Conservation (phyloP, 2,113 vertebrate genomes). For the Tachysurus fulvidraco region DNA sequence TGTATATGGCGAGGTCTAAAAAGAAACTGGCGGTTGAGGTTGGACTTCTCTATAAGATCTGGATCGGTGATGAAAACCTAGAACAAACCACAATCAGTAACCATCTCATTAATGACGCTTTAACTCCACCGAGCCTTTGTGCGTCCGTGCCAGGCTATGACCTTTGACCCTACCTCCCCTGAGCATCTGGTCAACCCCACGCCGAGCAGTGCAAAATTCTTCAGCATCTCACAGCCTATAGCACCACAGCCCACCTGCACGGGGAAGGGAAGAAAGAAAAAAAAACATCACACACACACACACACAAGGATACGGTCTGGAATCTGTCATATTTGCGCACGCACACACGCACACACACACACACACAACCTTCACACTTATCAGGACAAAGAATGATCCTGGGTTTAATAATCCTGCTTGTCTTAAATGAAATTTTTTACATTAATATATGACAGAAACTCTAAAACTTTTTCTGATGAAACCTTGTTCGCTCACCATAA, state of each 20-base stretch:
- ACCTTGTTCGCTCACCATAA: conserved; percentile 91
- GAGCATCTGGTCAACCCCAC: conserved; percentile 79
- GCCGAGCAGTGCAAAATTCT: conserved; percentile 95
- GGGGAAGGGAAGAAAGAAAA: background rate
- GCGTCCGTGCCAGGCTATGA: no score
- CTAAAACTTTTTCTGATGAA: no score
- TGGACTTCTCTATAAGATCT: conserved; percentile 98
- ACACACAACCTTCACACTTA: background rate
- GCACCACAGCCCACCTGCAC: conserved; percentile 93
- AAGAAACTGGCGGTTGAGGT: conserved; percentile 96
- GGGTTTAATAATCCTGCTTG: background rate
- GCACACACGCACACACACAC: background rate
- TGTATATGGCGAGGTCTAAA: conserved; percentile 97
- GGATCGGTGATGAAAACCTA: conserved; percentile 96
- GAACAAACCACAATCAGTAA: background rate
- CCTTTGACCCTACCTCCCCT: conserved; percentile 66
- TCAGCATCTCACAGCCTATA: conserved; percentile 99
- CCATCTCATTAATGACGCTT: background rate
- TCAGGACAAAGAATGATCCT: background rate
- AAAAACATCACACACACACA: background rate
- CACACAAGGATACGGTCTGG: background rate
- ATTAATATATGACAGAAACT: background rate
- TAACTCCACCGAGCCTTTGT: conserved; percentile 38
- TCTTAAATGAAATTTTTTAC: no score
- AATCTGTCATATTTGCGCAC: background rate